phyloP scores from a whole-genome alignment of 37 sponge, comb jelly and placozoan species.

The Crambe crambe region DNA sequence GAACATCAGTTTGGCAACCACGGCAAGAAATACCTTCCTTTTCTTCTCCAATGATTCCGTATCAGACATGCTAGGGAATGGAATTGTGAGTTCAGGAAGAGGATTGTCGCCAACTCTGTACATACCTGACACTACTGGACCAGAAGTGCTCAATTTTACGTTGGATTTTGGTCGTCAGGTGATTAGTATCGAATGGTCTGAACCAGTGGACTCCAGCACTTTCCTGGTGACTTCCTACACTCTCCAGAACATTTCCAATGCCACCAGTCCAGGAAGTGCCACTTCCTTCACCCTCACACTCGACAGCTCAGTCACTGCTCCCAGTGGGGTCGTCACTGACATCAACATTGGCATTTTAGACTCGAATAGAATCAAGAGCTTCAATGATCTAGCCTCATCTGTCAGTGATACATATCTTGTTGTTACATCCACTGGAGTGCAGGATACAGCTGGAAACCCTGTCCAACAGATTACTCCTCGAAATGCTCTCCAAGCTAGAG shows the following conservation, averaged over 20 bases:
- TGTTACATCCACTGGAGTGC: conserved; percentile 62
- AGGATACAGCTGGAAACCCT: conserved; percentile 70
- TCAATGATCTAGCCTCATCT: conserved; percentile 34
- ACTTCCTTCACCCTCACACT: conserved; percentile 25
- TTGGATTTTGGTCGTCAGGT: conserved; percentile 51
- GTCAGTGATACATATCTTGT: conserved; percentile 74
- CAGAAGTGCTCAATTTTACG: conserved; percentile 41
- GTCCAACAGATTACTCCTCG: conserved; percentile 32
- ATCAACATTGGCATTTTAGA: conserved; percentile 56
- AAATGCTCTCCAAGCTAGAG: conserved; percentile 44
- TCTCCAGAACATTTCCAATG: conserved; percentile 42
- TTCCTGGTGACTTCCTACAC: conserved; percentile 53
- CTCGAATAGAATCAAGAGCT: conserved; percentile 56
- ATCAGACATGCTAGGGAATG: conserved; percentile 70
- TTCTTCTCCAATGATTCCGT: conserved; percentile 48
- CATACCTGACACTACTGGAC: conserved; percentile 67
- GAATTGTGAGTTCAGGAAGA: conserved; percentile 21
- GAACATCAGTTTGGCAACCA: conserved; percentile 37
- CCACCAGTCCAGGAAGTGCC: not conserved
- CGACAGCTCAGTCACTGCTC: conserved; percentile 19
- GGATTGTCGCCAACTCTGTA: conserved; percentile 28
- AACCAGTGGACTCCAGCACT: conserved; percentile 57
- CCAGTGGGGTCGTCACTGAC: conserved; percentile 28
- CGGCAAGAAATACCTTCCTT: conserved; percentile 53
- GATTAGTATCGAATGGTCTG: conserved; percentile 70